phyloP scores from a whole-genome alignment of 2,888 invertebrate genomes.

The Idaea dimidiata region DNA sequence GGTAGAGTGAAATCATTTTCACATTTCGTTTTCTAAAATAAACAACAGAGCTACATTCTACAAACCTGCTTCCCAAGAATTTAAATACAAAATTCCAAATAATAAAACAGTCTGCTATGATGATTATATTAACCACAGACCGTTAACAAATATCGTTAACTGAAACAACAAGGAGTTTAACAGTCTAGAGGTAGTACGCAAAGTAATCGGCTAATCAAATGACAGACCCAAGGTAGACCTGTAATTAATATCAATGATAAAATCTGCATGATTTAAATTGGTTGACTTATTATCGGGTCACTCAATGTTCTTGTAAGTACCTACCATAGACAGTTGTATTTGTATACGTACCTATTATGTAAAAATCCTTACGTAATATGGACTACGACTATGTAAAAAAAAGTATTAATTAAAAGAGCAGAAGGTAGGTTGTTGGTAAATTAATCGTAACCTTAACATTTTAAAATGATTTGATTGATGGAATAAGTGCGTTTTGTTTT shows the following conservation, averaged over 20 bases:
- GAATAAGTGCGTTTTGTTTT: constrained; percentile 10
- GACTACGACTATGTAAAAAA: background rate
- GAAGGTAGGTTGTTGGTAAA: constrained; percentile 12
- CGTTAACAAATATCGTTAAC: constrained; percentile 26
- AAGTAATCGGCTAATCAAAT: constrained; percentile 15
- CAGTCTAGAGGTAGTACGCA: constrained; percentile 17
- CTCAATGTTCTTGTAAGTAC: background rate
- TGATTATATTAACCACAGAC: constrained; percentile 35
- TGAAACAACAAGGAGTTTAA: constrained; percentile 26
- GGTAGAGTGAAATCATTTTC: too few relatives aligned
- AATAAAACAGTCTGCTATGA: constrained; percentile 26
- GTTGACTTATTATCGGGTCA: background rate
- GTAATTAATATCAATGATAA: constrained; percentile 33
- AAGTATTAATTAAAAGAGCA: constrained; percentile 12
- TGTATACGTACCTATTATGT: background rate
- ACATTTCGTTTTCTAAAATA: background rate
- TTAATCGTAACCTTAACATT: constrained; percentile 14
- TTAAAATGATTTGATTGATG: constrained; percentile 12
- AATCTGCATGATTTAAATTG: constrained; percentile 15
- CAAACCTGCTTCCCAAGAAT: constrained; percentile 35
- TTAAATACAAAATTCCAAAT: constrained; percentile 17
- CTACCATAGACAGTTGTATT: background rate
- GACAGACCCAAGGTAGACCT: constrained; percentile 30
- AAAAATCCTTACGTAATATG: background rate
- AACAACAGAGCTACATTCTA: constrained; percentile 18